These are phyloP conservation scores for Halictus ligatus DNA, from an alignment of 2,888 invertebrate genomes.

Conservation along the genomic window DNA sequence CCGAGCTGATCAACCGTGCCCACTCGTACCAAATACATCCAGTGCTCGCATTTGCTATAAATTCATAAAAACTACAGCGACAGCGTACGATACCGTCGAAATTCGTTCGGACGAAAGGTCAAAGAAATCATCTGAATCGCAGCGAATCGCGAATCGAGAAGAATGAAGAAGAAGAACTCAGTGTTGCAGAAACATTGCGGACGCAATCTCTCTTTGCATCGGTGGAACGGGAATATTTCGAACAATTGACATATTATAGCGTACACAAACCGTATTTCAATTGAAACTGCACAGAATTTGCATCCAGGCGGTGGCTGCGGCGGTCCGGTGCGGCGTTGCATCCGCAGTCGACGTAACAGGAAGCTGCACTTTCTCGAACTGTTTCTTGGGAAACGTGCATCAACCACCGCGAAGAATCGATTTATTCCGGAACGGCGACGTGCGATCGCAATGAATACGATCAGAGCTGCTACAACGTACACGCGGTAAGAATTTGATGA, in stretches of 20 bases:
- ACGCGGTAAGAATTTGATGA: slow-evolving; percentile 51
- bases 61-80: background rate
- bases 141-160: background rate
- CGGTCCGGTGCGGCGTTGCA: background rate
- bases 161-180: background rate
- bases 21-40: background rate
- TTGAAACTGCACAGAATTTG: background rate
- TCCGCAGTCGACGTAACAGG: background rate
- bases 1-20: background rate
- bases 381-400: slow-evolving; percentile 11
- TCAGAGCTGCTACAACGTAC: background rate
- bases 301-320: background rate
- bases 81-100: background rate
- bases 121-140: background rate
- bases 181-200: background rate
- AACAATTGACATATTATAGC: background rate
- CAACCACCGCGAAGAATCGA: slow-evolving; percentile 21
- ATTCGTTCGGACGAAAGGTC: background rate
- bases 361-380: background rate
- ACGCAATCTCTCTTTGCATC: background rate
- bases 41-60: background rate
- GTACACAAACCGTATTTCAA: background rate
- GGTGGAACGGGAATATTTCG: background rate
- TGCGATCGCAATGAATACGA: background rate
- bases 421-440: slow-evolving; percentile 18